Evolutionary conservation across 1,140 invertebrate genomes (phyloP), one percentile per base, ranked within the genome.

Genomic region (Lordiphosa collinella): DNA sequence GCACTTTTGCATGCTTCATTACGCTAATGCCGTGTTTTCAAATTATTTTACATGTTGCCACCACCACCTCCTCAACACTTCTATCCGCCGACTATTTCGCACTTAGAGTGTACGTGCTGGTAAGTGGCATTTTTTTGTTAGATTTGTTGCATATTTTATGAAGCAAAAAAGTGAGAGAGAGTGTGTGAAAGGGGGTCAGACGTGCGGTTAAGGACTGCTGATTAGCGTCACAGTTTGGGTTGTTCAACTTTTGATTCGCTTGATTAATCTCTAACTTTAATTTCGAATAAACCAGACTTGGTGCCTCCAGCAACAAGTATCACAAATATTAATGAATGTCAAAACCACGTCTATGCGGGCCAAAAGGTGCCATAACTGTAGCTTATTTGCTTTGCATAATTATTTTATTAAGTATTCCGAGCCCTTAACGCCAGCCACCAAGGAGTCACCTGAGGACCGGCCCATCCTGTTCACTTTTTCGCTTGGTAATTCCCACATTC

Each of bases 1-100:
- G 56, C 52, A 60, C 52, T 67, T 68, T 76, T 71, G 56, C 63
- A 82, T 84, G 76, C 78, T 82, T 82, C 76, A 82, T 82, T 82
- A 82, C 76, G 78, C 76, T 84, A 82, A 82, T 84, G 76, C 76
- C 78, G 62, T 84, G 78, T 82, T 82, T 82, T 82, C 67, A 82
- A 82, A 82, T 82, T 73, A 82, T 82, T 82, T 78, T 66, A 80
- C 75, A 80, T 62, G 65, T 34, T 49, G 12, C 48, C 25, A 25
- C 25, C 7, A 51, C 9, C n/a, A n/a, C n/a, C n/a, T n/a, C 18
- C 18, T 18, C n/a, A 35, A 22, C 29, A 37, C 35, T 43, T 12
- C 9, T 13, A 46, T 38, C n/a, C 25, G 7, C 8, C 18, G 5
- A 25, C 25, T 6, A 25, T 12, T 14, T 13, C 35, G 4, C 22